Base-by-base conservation (phyloP, 2,888 invertebrate species). In the Papilio demoleus region DNA sequence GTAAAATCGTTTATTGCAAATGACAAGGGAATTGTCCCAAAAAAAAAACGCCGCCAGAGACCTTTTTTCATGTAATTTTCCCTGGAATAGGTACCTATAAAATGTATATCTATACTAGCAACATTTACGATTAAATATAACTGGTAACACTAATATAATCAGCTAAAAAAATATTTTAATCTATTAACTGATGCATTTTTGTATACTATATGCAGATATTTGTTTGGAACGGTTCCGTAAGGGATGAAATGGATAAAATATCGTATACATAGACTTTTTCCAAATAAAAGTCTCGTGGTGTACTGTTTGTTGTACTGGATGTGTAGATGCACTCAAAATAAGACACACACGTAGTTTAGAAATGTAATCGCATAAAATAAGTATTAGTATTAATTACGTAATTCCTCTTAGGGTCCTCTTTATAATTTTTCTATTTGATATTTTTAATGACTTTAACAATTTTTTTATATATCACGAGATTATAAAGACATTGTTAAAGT, bases 341-440 rank as follows among this genome's bases (percentile, higher is more conserved):
- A 67, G 27, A 59, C 34, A 73, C 72, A 77, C 81, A 81, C 76
- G 73, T 78, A 75, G 19, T 53, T 69, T 83, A 82, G 79, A 75
- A 73, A 84, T 80, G 85, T 90, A 79, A 91, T 90, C 90, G 87
- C 90, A 78, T 85, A 86, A 81, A 72, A n/a, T 86, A 86, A 87
- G 85, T 75, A 75, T 81, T 88, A 86, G 85, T 80, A 81, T 82
- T 84, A 80, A 85, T 84, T 81, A 81, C 77, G 82, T 86, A 82
- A 82, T 81, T 85, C 85, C 81, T 84, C 79, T 82, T 84, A 85
- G 88, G 85, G 82, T 81, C 79, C 79, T 85, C 83, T 79, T 86
- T 83, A 86, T 86, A 82, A 82, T 87, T 87, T 50, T 88, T 91
- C 85, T 88, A 87, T 87, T 87, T 83, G 79, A 86, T 86, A 86